Evolutionary conservation across 2,888 invertebrate genomes (phyloP), one percentile per base, ranked within the genome.

Genomic region (Beris morrisii): DNA sequence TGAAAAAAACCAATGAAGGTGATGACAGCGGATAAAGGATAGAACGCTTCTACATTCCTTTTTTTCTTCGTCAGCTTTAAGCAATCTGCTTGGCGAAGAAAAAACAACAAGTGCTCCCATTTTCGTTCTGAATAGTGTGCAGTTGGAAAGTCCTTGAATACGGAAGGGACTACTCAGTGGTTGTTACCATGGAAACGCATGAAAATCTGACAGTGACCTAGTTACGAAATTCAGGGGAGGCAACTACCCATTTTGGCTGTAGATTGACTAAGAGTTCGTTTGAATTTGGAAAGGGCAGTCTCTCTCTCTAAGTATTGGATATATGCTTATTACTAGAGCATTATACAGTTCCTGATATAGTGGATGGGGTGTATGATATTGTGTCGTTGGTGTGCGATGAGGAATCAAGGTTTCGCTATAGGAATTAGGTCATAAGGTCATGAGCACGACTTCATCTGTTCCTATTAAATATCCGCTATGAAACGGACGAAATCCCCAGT

Each of bases 401-500:
- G 22, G 48, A 45, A 59, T 28, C 31, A 15, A 31, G 30, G 28
- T 22, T n/a, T 30, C 22, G 11, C 11, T 58, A 44, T n/a, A 28
- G 15, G 12, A 48, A 63, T 52, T 63, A 11, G 63, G 63, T 63
- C 63, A 52, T 63, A 52, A 52, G 63, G 63, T 63, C 63, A 63
- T 52, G 50, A 63, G 11, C 63, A 63, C 44, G 13, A 32, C 38
- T 6, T 52, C 31, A 63, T 63, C 50, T 31, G 13, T 30, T 63
- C 63, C 50, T 31, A 52, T 63, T 63, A 52, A 38, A 38, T 38
- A 38, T 38, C 5, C 38, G 38, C 22, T 52, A 63, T 52, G 9
- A 38, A 38, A 9, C 9, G 38, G 3, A 38, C 1, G 9, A 38
- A 38, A 38, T 22, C 22, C 22, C 22, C 3, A 1, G 22, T 22